Evolutionary conservation across 2,888 invertebrate species (phyloP), one percentile per base, ranked within the genome.

Genomic region (Metopia argyrocephala): DNA sequence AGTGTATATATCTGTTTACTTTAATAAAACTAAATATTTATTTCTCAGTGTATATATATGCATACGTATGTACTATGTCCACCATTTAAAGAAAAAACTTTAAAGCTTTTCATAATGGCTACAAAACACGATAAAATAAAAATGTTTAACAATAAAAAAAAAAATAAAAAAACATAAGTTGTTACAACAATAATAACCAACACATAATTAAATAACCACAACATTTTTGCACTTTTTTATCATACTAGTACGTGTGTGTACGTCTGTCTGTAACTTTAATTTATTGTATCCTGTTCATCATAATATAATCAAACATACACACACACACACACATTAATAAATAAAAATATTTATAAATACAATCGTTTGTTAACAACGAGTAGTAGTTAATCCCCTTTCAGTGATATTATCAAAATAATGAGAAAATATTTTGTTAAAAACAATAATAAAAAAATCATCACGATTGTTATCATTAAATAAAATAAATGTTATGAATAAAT

Each of bases 121-220:
- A 62, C 70, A 61, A 70, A 56, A 66, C 79, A 76, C 70, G 70
- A 71, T 61, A 66, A 45, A 48, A 76, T 66, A 61, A 70, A 79
- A 79, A 50, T 56, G 57, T 68, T 68, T 20, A 61, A 46, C 21
- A 66, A 48, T 18, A 46, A 62, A 73, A 5, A 68, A 62, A n/a
- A 62, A 52, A 45, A 48, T 45, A 18, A 46, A 74, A 56, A 65
- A 73, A 61, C 61, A 59, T 66, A 46, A 68, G 71, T 73, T 76
- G 56, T 76, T 48, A 68, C 61, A 20, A n/a, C n/a, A n/a, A n/a
- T n/a, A n/a, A n/a, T n/a, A n/a, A 57, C 50, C 71, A 76, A 71
- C 79, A 79, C 76, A 66, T 79, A 76, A 79, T 79, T 76, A 71
- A 71, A 62, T 65, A 61, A 76, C 79, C 79, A 50, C 79, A 79